Percentiles rank a stretch among this genome's conserved stretches.
phyloP scores from a whole-genome alignment of 2,888 invertebrate genomes.

The Zeuzera pyrina region DNA sequence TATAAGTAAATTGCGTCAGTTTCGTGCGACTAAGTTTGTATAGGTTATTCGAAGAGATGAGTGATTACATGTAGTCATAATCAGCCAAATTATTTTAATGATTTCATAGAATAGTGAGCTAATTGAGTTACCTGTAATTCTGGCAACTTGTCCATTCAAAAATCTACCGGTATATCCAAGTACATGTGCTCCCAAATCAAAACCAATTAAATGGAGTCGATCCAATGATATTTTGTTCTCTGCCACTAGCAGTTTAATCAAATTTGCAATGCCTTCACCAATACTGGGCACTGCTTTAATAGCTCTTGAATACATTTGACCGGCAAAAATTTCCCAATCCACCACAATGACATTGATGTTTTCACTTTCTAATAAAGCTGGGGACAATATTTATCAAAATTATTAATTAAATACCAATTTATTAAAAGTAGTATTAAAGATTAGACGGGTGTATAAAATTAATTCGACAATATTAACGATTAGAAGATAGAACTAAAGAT shows the following conservation, averaged over 20 bases:
- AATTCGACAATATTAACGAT: too few relatives aligned
- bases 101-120: too few relatives aligned
- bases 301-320: constrained; percentile 27
- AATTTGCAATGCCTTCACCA: constrained; percentile 22
- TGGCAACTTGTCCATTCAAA: constrained; percentile 23
- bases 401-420: too few relatives aligned
- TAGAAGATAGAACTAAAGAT: too few relatives aligned
- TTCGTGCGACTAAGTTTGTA: too few relatives aligned
- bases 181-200: constrained; percentile 43
- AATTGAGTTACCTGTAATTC: constrained; percentile 52
- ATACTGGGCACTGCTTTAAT: constrained; percentile 26
- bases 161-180: constrained; percentile 33
- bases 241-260: constrained; percentile 19
- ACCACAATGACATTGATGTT: constrained; percentile 35
- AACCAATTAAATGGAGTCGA: constrained; percentile 37
- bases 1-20: too few relatives aligned
- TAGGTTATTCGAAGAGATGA: too few relatives aligned
- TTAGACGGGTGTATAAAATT: too few relatives aligned
- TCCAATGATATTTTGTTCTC: constrained; percentile 10
- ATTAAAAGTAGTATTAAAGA: too few relatives aligned
- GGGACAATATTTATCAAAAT: too few relatives aligned
- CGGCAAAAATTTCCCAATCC: constrained; percentile 36
- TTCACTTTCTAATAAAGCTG: constrained; percentile 23
- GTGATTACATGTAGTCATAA: too few relatives aligned
- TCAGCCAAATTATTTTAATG: too few relatives aligned